phyloP scores from a whole-genome alignment of 1,140 invertebrate species.

The Papilio helenus region DNA sequence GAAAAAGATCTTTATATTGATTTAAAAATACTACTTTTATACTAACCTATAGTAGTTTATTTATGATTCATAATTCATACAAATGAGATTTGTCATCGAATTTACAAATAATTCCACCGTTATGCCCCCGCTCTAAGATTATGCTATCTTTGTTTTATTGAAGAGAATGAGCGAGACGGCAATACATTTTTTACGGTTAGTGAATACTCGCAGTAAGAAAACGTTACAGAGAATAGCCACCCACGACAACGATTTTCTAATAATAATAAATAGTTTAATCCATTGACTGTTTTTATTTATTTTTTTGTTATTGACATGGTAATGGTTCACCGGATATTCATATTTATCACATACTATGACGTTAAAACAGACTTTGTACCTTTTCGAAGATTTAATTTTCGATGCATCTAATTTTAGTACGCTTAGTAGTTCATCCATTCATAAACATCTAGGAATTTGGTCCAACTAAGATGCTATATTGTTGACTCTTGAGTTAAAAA shows the following conservation, averaged over 20 bases:
- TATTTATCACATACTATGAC: background rate
- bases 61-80: background rate
- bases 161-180: background rate
- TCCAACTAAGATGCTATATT: background rate
- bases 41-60: background rate
- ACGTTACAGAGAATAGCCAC: background rate
- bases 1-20: background rate
- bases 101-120: constrained; percentile 23
- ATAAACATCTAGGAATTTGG: constrained; percentile 5
- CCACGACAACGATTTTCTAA: background rate
- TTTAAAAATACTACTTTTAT: no score
- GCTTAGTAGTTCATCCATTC: constrained; percentile 23
- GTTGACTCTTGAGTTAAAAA: background rate
- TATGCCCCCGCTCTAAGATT: background rate
- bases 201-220: background rate
- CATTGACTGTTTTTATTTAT: background rate
- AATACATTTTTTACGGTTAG: background rate
- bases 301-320: background rate
- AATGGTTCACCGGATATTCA: background rate
- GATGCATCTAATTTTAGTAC: constrained; percentile 13
- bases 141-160: background rate
- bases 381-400: constrained; percentile 3
- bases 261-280: background rate
- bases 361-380: background rate
- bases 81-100: background rate